These are phyloP conservation scores for Metridium senile DNA, from an alignment of 92 coral and sea anemone species.

Conservation along the genomic window DNA sequence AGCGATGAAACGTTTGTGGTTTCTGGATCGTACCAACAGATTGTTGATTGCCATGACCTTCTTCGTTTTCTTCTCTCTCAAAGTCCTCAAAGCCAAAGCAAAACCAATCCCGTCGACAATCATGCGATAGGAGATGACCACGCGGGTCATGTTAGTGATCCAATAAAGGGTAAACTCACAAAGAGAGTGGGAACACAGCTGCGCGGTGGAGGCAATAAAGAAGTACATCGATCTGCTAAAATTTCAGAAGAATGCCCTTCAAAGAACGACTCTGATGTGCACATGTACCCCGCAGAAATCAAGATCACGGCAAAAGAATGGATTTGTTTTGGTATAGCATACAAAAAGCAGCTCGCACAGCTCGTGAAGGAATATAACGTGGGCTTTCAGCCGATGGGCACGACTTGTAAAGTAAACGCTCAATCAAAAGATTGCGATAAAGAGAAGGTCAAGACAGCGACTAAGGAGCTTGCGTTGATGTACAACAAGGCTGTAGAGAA, in stretches of 20 bases:
- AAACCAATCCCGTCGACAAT: no score
- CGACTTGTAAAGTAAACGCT: conserved; percentile 1
- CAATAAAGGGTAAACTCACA: no score
- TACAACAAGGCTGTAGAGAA: conserved; percentile 28
- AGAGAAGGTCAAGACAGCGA: conserved; percentile 1
- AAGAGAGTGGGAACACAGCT: no score
- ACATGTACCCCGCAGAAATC: background rate
- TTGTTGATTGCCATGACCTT: background rate
- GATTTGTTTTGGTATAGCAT: background rate
- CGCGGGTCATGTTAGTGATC: no score
- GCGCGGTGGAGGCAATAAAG: no score
- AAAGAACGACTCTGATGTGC: background rate
- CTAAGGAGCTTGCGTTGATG: background rate
- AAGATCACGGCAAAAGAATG: background rate
- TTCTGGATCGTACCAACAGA: conserved; percentile 31
- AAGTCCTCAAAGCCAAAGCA: no score
- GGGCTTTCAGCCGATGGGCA: background rate
- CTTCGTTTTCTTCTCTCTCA: background rate
- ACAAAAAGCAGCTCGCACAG: conserved; percentile 14
- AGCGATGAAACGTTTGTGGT: conserved; percentile 1
- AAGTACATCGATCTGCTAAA: no score
- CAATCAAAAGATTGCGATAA: conserved; percentile 9
- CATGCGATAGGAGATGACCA: no score
- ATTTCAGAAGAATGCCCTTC: background rate
- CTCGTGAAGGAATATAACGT: conserved; percentile 12